phyloP scores from a whole-genome alignment of 2,888 invertebrate species.

The Ommatoiulus sabulosus region DNA sequence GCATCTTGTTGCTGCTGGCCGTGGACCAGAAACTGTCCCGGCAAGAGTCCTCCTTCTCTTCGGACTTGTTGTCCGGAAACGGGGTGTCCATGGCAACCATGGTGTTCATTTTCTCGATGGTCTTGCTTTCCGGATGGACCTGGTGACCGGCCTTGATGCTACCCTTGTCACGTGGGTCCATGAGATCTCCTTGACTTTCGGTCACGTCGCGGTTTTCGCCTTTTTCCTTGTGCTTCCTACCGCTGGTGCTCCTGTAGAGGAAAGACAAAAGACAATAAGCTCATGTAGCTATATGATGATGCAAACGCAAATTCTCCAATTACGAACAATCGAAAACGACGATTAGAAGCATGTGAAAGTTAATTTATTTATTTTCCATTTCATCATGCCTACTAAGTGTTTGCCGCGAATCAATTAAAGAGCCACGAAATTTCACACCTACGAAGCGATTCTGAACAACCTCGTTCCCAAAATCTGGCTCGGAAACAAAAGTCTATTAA shows the following conservation, averaged over 20 bases:
- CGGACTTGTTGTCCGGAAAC: conserved; percentile 46
- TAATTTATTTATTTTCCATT: neutral
- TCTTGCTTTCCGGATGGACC: conserved; percentile 51
- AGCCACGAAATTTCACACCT: neutral
- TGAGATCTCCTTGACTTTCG: neutral
- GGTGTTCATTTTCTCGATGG: conserved; percentile 52
- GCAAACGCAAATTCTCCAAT: neutral
- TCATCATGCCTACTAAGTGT: neutral
- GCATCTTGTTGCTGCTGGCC: neutral
- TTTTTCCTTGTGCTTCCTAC: conserved; percentile 50
- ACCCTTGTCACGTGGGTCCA: conserved; percentile 37
- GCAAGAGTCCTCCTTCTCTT: conserved; percentile 3
- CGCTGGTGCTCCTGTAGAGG: conserved; percentile 42
- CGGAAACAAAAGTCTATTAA: neutral
- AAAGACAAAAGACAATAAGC: neutral
- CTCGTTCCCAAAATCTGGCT: conserved; percentile 2
- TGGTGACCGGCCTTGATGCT: conserved; percentile 25
- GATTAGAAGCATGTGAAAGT: neutral
- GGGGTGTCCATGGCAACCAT: conserved; percentile 26
- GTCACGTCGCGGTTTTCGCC: neutral
- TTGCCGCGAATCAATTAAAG: neutral
- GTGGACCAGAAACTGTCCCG: conserved; percentile 41
- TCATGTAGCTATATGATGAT: no score
- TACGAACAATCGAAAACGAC: no score
- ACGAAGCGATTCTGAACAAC: neutral